Base-by-base conservation (phyloP, 1,140 invertebrate genomes). In the Cyclina sinensis region DNA sequence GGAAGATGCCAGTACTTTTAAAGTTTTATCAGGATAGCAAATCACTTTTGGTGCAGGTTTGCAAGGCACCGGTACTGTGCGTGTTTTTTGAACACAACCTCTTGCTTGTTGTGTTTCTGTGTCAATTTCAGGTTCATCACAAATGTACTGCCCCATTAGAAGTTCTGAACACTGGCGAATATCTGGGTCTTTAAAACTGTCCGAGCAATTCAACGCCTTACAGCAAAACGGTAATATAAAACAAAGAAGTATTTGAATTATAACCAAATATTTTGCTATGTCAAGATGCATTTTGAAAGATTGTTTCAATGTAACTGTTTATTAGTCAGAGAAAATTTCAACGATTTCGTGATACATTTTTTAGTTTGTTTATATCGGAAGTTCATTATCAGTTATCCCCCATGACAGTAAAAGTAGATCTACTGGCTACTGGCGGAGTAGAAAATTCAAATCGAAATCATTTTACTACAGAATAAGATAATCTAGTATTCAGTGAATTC, bases 91-190 rank as follows among this genome's bases (percentile, higher is more conserved):
- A 18, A 97, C 97, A 95, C 99, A 99, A 48, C 97, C 97, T 90
- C 95, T 96, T 48, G 97, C 97, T 94, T 99, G 98, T 95, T 99
- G 98, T 3, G 98, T 99, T 93, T 97, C 97, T 5, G 97, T 96
- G 96, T 99, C 98, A 93, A 99, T 99, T 89, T 97, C 97, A 92
- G 98, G 98, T 96, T 98, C 97, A 21, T 97, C 97, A 95, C 99
- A 99, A 88, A 98, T 96, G 90, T 91, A 94, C 87, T 94, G 93
- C 51, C 93, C 93, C 82, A 93, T 74, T 54, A 93, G 80, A 18
- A 94, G 73, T 21, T 92, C 83, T 2, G 79, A 74, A 46, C 86
- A 88, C 51, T 73, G 24, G 0, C 18, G 81, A 65, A 81, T 43
- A 21, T 81, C 79, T 21, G 30, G 54, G 59, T 62, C 79, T 35